These are phyloP conservation scores for Limosa lapponica DNA, from an alignment of 2,797 vertebrate species.

Conservation along the genomic window DNA sequence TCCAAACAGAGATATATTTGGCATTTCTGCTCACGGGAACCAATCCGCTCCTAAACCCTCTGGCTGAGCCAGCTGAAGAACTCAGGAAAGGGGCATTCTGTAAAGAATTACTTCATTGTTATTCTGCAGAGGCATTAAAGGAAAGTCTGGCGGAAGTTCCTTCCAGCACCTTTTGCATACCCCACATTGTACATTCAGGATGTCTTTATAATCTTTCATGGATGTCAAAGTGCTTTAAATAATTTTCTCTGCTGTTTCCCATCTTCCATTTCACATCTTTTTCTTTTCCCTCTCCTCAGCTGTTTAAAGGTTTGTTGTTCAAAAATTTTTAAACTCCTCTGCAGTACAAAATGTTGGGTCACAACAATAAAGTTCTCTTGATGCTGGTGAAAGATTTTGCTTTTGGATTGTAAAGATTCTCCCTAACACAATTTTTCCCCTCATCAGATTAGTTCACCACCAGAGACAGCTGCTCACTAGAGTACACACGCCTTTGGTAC, in stretches of 20 bases:
- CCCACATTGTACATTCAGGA: not conserved
- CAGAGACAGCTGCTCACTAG: slow-evolving; percentile 1
- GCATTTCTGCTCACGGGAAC: not conserved
- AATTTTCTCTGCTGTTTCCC: not conserved
- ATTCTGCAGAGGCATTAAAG: slow-evolving; percentile 5
- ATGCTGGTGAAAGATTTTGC: slow-evolving; percentile 52
- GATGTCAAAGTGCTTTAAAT: not conserved
- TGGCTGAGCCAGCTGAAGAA: not conserved
- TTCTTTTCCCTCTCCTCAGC: not conserved
- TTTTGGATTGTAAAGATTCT: slow-evolving; percentile 60
- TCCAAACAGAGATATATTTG: not conserved
- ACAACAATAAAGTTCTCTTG: slow-evolving; percentile 34
- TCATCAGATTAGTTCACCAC: not conserved
- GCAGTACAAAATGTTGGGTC: slow-evolving; percentile 23
- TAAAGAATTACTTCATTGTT: not conserved
- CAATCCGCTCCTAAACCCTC: not conserved
- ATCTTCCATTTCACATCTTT: not conserved
- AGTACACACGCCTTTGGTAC: not conserved
- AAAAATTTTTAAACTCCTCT: not conserved
- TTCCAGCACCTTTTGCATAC: not conserved
- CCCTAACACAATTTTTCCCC: slow-evolving; percentile 10
- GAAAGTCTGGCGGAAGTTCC: not conserved
- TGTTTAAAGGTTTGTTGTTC: not conserved
- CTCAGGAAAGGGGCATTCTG: not conserved
- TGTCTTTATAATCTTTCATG: not conserved